Evolutionary conservation across 2,113 vertebrate species (phyloP), one percentile per base, ranked within the genome.

Genomic region (Notarius quadriscutis): DNA sequence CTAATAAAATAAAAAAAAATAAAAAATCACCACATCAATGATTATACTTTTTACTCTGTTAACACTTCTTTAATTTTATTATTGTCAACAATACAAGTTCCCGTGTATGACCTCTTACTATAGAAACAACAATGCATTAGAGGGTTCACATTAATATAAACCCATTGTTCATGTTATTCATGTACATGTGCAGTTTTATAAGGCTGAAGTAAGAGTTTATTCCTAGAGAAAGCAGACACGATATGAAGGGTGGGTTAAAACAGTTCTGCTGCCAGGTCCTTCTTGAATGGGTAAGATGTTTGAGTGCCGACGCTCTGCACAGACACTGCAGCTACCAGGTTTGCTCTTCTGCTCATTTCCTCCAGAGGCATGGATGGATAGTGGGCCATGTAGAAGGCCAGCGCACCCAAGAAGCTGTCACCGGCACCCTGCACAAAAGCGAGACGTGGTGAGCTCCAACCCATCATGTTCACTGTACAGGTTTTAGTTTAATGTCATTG

Each of bases 401-500:
- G 82, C 0, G 98, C 96, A 77, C 98, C 98, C 78, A 99, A 95
- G 91, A 99, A 99, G 92, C 98, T 97, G 94, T 99, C 98, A 58
- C 98, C 98, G 83, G 98, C 98, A 1, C 98, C 98, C 98, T 99
- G 92, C 92, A 34, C 91, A 60, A 77, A 79, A 58, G 48, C 1
- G 14, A 85, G 15, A 75, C 14, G n/a, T 1, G 57, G 48, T 20
- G 55, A 53, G 41, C 9, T 67, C 18, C 8, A 34, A 78, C 1
- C 4, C 14, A 7, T 71, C 50, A 41, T 53, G 80, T 11, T 48
- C 50, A 27, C 11, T 7, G 17, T 7, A 74, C 15, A 48, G 5
- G 69, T 20, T 34, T 41, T 72, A 41, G 7, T 48, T 74, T 20
- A 8, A 25, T 57, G 55, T 57, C 55, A 57, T 57, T 57, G 55